Evolutionary conservation across 2,113 vertebrate genomes (phyloP).

Genomic region (Andinoacara biseriatus): DNA sequence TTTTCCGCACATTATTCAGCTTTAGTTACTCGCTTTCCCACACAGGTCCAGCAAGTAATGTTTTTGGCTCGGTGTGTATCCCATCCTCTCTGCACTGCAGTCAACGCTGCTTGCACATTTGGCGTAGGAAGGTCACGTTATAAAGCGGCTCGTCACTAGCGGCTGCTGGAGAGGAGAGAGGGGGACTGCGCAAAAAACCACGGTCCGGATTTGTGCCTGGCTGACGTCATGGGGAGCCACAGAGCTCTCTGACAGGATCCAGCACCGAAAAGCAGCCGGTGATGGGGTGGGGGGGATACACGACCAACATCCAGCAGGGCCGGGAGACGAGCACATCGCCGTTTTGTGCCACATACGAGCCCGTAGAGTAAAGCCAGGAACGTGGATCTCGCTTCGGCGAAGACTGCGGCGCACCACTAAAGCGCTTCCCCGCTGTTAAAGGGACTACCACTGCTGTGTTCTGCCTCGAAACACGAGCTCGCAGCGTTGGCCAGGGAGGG

Average conservation of each 20-base stretch:
- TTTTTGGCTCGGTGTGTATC: not conserved
- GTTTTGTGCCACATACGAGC: not conserved
- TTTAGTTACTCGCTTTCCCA: not conserved
- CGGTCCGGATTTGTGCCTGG: slow-evolving; percentile 73
- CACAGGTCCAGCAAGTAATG: not conserved
- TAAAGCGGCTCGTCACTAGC: slow-evolving; percentile 43
- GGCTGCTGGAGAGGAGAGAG: slow-evolving; percentile 30
- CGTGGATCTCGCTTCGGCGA: not conserved
- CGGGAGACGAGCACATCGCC: slow-evolving; percentile 5
- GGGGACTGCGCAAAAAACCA: slow-evolving; percentile 82
- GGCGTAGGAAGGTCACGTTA: slow-evolving; percentile 76
- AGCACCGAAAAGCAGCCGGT: slow-evolving; percentile 22
- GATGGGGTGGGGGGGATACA: not conserved
- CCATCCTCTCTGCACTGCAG: slow-evolving; percentile 74
- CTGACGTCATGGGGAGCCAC: slow-evolving; percentile 80
- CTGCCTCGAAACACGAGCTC: slow-evolving; percentile 47
- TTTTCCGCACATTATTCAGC: not conserved
- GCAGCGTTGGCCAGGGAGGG: slow-evolving; percentile 26
- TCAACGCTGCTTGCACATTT: slow-evolving; percentile 49
- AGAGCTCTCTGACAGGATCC: slow-evolving; percentile 68
- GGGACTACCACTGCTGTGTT: slow-evolving; percentile 37
- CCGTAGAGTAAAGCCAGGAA: not conserved
- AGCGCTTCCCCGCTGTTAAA: slow-evolving; percentile 31
- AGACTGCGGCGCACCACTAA: not conserved
- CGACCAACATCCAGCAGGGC: slow-evolving; percentile 34